Base-by-base conservation (phyloP, 2,797 vertebrate genomes). In the Acanthiza pusilla region DNA sequence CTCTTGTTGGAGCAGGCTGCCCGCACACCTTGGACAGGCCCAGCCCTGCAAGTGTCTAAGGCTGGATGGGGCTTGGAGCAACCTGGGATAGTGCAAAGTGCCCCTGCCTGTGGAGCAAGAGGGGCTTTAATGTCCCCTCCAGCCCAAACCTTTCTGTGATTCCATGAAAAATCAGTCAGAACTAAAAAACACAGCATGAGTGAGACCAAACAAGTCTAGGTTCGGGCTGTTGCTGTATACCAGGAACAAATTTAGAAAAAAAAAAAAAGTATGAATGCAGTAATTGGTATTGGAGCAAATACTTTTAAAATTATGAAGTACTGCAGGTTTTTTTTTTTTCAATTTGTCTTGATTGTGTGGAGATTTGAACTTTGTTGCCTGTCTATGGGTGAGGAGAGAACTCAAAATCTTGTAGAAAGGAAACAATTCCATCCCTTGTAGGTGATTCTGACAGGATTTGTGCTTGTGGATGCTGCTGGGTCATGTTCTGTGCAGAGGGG, bases 241-340 rank as follows among this genome's bases (percentile, higher is more conserved):
- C 20, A 55, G 53, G 18, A 75, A 45, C 3, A 66, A 48, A 67
- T n/a, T 32, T 13, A 21, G 26, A 13, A 17, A 2, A 42, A 36
- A 5, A 0, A 12, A 1, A 4, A 0, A 11, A 1, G 3, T 32
- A 9, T 16, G 55, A 53, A 36, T 26, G 12, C 4, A 36, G 16
- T 87, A 51, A 25, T 54, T 68, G 18, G 5, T 48, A 14, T 60
- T 62, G 29, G 30, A 43, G 7, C 13, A 5, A 79, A 48, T 58
- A 5, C 16, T 79, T 61, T 50, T 30, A 47, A 34, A 47, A 14
- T 19, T 13, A 65, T 50, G 18, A 67, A 67, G 40, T 23, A 22
- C 23, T 66, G 16, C n/a, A 32, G 14, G 4, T 5, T 16, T 4
- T 45, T 25, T n/a, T 88, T 81, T 36, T n/a, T n/a, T 38, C 18